Conservation (phyloP, 2,113 vertebrate species). For the Junco hyemalis region DNA sequence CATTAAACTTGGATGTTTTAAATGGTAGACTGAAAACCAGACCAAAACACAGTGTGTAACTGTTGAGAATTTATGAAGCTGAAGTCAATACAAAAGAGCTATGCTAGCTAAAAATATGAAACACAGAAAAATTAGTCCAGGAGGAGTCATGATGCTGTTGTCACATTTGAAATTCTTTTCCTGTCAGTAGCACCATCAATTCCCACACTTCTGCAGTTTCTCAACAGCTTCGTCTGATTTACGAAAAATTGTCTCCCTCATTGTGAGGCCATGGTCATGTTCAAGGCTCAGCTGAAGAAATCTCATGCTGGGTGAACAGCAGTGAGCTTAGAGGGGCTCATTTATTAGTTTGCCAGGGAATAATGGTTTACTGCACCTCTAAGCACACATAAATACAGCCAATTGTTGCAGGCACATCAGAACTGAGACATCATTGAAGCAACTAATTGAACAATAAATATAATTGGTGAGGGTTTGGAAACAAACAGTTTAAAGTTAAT, state of each 20-base stretch:
- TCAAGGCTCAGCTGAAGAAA: slow-evolving; percentile 17
- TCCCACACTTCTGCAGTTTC: background rate
- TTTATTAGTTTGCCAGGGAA: slow-evolving; percentile 16
- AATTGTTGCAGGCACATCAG: slow-evolving; percentile 25
- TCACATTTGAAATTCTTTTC: background rate
- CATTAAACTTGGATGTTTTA: background rate
- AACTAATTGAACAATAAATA: slow-evolving; percentile 51
- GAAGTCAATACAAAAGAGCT: background rate
- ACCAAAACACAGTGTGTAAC: background rate
- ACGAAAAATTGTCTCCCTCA: background rate
- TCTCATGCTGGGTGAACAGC: background rate
- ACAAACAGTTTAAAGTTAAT: slow-evolving; percentile 44
- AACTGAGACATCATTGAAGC: slow-evolving; percentile 42
- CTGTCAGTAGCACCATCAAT: background rate
- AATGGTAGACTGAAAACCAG: background rate
- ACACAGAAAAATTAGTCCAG: background rate
- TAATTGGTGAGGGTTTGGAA: slow-evolving; percentile 55
- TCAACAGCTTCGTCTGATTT: background rate
- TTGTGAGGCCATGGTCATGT: background rate
- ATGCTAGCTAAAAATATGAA: background rate
- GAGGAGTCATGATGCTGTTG: background rate
- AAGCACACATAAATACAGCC: background rate
- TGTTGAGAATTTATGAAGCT: background rate
- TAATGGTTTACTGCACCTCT: slow-evolving; percentile 38
- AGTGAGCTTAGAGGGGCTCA: background rate